These are phyloP conservation scores for Dynastes maya DNA, from an alignment of 2,888 invertebrate genomes.

Conservation along the genomic window DNA sequence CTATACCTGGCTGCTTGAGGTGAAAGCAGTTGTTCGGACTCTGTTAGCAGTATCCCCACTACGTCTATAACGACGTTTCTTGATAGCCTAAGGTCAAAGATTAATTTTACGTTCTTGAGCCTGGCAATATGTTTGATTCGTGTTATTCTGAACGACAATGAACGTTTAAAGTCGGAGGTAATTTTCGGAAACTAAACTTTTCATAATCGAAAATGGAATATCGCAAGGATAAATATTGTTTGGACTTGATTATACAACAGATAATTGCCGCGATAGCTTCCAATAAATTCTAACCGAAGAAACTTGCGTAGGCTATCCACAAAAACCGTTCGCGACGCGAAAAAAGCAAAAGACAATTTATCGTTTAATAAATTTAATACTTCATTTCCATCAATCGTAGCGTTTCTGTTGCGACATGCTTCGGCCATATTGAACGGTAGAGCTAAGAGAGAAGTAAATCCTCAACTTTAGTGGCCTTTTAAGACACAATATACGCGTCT, in stretches of 20 bases:
- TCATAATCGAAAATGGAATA: not conserved
- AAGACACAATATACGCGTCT: too few relatives aligned
- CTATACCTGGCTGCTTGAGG: constrained; percentile 19
- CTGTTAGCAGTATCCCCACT: constrained; percentile 20
- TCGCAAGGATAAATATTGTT: not conserved
- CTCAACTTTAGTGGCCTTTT: not conserved
- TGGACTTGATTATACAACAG: not conserved
- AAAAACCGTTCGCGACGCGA: not conserved
- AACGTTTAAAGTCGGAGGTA: not conserved
- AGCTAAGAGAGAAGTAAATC: not conserved
- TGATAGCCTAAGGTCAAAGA: constrained; percentile 49
- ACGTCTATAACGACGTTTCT: constrained; percentile 36
- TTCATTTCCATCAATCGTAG: constrained; percentile 7
- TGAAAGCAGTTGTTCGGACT: constrained; percentile 36
- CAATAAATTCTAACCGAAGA: constrained; percentile 12
- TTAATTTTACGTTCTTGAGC: constrained; percentile 43
- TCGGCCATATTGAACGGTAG: not conserved
- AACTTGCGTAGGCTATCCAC: constrained; percentile 8
- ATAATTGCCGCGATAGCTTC: not conserved
- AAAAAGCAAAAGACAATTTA: not conserved
- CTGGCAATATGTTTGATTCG: constrained; percentile 18
- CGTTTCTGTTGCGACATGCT: not conserved
- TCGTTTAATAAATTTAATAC: constrained; percentile 25
- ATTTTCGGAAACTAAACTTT: not conserved
- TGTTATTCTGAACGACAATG: constrained; percentile 14